Evolutionary conservation across 2,888 invertebrate genomes (phyloP).

Genomic region (Eumacrocentrus americanus): DNA sequence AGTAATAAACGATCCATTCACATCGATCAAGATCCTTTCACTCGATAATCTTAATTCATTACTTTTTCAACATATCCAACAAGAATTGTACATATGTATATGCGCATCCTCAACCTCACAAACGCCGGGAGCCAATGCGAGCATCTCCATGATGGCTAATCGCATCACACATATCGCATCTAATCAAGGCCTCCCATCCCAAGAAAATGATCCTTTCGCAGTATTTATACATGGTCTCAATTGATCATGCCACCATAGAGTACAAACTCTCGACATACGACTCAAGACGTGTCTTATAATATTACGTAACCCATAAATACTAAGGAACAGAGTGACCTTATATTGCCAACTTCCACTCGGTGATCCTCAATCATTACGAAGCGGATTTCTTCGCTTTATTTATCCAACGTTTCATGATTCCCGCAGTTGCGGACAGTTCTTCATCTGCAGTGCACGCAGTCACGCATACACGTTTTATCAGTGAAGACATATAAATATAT

Average conservation of each 20-base stretch:
- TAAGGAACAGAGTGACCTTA: slow-evolving; percentile 20
- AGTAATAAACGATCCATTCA: no score
- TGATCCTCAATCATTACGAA: slow-evolving; percentile 34
- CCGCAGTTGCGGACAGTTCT: slow-evolving; percentile 8
- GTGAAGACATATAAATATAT: neutral
- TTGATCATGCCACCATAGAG: slow-evolving; percentile 25
- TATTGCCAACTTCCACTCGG: slow-evolving; percentile 36
- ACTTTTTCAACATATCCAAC: no score
- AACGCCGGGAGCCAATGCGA: no score
- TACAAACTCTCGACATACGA: slow-evolving; percentile 28
- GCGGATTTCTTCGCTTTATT: slow-evolving; percentile 23
- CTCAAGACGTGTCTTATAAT: slow-evolving; percentile 21
- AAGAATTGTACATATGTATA: no score
- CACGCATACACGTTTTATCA: neutral
- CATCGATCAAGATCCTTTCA: no score
- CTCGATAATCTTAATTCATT: no score
- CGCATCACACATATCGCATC: no score
- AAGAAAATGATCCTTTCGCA: slow-evolving; percentile 38
- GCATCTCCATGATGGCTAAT: no score
- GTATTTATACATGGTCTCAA: slow-evolving; percentile 41
- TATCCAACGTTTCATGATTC: neutral
- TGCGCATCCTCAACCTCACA: no score
- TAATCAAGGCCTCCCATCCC: slow-evolving; percentile 39
- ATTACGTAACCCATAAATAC: slow-evolving; percentile 39
- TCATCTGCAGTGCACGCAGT: slow-evolving; percentile 1